Percentiles rank a stretch among this genome's conserved stretches.
Conservation (phyloP, 1,140 invertebrate species). For the Drosophila equinoxialis region DNA sequence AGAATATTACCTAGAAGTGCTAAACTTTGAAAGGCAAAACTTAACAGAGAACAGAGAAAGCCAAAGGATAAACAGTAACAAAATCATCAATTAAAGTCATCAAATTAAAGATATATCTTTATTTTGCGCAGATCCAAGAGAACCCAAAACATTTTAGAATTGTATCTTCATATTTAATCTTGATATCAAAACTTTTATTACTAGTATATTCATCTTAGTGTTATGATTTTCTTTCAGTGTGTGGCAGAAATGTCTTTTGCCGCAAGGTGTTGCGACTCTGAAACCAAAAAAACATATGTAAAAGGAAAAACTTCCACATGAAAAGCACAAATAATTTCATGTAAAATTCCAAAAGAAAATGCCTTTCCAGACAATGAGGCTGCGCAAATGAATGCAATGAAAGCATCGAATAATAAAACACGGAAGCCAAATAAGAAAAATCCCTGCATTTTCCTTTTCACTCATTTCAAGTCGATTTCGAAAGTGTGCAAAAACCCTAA, state of each 20-base stretch:
- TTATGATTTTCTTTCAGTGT: slow-evolving; percentile 1
- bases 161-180: no score
- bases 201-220: not conserved
- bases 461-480: slow-evolving; percentile 11
- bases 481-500: slow-evolving; percentile 51
- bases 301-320: slow-evolving; percentile 22
- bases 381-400: slow-evolving; percentile 40
- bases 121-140: no score
- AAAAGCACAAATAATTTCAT: slow-evolving; percentile 34
- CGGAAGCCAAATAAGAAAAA: slow-evolving; percentile 36
- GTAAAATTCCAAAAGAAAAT: slow-evolving; percentile 18
- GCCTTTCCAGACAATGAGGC: slow-evolving; percentile 55
- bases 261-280: slow-evolving; percentile 32
- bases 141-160: no score
- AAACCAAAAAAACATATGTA: slow-evolving; percentile 15
- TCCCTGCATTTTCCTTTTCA: not conserved
- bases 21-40: no score
- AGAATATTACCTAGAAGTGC: no score
- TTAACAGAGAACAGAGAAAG: no score
- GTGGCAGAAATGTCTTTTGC: not conserved
- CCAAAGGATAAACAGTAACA: no score
- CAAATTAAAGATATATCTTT: no score
- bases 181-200: no score
- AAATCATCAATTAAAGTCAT: no score
- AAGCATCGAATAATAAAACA: slow-evolving; percentile 41